Percentiles rank a stretch among this genome's conserved stretches.
Evolutionary conservation across 2,888 invertebrate genomes (phyloP).

Genomic region (Nephrotoma appendiculata): DNA sequence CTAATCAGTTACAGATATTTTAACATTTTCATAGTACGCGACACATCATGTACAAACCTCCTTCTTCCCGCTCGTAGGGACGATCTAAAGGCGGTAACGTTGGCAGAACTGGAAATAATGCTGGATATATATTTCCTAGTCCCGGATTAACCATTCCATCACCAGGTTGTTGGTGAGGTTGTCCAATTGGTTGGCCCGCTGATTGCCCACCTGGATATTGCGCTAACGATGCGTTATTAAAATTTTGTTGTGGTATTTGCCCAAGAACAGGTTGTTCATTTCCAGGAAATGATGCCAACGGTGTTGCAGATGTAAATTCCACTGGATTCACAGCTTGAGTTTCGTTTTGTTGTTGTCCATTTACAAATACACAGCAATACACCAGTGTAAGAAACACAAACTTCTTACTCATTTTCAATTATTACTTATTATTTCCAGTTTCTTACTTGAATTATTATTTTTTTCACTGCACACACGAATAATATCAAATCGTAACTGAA

Average conservation of each 20-base stretch:
- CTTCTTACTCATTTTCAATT: background rate
- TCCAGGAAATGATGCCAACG: background rate
- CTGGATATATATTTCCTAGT: background rate
- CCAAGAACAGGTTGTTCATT: background rate
- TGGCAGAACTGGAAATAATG: background rate
- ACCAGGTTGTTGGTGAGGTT: background rate
- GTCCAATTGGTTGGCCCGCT: too few species aligned
- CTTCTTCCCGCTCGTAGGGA: background rate
- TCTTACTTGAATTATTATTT: background rate
- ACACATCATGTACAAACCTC: background rate
- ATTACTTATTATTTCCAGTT: background rate
- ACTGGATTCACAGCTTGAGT: background rate
- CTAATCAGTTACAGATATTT: background rate
- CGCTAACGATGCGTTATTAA: background rate
- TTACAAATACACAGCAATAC: background rate
- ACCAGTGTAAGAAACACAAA: background rate
- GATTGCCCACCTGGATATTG: background rate
- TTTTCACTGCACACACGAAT: background rate
- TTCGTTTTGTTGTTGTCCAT: background rate
- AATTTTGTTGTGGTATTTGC: background rate
- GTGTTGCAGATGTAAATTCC: background rate
- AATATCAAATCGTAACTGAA: background rate
- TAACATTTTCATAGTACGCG: background rate
- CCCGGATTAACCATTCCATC: background rate
- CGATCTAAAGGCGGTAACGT: background rate